Base-by-base conservation (phyloP, 2,888 invertebrate species). In the Apomyelois bistriatella region DNA sequence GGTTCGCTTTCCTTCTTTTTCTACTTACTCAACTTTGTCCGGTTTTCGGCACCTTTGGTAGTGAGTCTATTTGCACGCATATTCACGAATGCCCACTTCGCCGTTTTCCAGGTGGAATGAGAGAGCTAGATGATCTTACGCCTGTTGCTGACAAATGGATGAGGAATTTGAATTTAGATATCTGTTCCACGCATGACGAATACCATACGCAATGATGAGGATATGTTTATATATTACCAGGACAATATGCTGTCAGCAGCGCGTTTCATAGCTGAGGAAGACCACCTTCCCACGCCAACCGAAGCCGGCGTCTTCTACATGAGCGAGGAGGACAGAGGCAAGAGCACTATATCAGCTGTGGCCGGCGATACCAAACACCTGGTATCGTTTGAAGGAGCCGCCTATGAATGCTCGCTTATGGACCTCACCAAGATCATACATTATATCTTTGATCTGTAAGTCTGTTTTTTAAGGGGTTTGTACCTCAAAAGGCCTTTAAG, bases 361-460 rank as follows among this genome's bases (percentile, higher is more conserved):
- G 38, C 48, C 3, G 16, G 50, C 0, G 59, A 61, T 0, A 53
- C 65, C 0, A 72, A 66, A 5, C 70, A 68, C 5, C 41, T 65
- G 7, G 82, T 84, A 1, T 70, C 70, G 0, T 85, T 84, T 51
- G 70, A 74, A 7, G 65, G 66, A 0, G 60, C 65, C 0, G 66
- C 61, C 0, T 88, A 76, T 38, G 72, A 81, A 36, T 90, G 90
- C 53, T 74, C 77, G 0, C 56, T 89, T 40, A 55, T 62, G 22
- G 85, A 90, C 48, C 65, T 89, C 0, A 72, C 73, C 0, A 76
- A 72, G 56, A 89, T 90, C n/a, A 77, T 85, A 3, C 89, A 90
- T 68, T 90, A 88, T 53, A 88, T 90, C 53, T 90, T 73, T 66
- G 89, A 90, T 58, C 65, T 90, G 89, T 90, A 15, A 79, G 86